phyloP scores from a whole-genome alignment of 1,140 invertebrate species.

The Drosophila bocki region DNA sequence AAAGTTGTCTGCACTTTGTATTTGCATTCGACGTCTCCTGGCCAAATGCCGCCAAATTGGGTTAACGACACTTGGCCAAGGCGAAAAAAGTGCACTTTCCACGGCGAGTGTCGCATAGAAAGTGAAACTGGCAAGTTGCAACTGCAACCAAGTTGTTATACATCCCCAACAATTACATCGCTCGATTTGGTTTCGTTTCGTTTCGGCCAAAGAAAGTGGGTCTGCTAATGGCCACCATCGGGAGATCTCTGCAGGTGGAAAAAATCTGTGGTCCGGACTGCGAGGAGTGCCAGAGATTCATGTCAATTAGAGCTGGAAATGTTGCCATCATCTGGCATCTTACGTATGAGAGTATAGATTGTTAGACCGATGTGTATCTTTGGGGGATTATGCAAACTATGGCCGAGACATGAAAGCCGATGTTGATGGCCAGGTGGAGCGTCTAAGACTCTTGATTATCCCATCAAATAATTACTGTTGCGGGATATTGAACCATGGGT shows the following conservation, averaged over 20 bases:
- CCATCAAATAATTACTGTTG: slow-evolving; percentile 34
- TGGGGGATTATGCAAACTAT: slow-evolving; percentile 43
- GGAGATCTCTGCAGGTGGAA: slow-evolving; percentile 14
- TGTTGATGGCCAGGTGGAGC: slow-evolving; percentile 7
- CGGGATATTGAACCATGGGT: slow-evolving; percentile 20
- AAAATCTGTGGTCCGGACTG: slow-evolving; percentile 14
- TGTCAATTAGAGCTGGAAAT: slow-evolving; percentile 52
- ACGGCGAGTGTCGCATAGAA: slow-evolving; percentile 76
- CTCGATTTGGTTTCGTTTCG: slow-evolving; percentile 50
- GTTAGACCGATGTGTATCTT: slow-evolving; percentile 35
- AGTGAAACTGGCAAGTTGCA: slow-evolving; percentile 68
- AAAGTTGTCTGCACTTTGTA: slow-evolving; percentile 65
- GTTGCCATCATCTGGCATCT: slow-evolving; percentile 41
- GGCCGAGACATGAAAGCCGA: slow-evolving; percentile 29
- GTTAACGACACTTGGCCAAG: slow-evolving; percentile 78
- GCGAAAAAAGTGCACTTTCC: slow-evolving; percentile 61
- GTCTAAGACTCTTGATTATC: slow-evolving; percentile 26
- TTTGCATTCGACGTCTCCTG: slow-evolving; percentile 59
- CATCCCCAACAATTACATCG: slow-evolving; percentile 74
- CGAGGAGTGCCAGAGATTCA: slow-evolving; percentile 31
- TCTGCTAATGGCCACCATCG: slow-evolving; percentile 46
- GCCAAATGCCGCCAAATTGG: slow-evolving; percentile 81
- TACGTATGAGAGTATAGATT: slow-evolving; percentile 48
- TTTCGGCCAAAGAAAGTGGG: slow-evolving; percentile 67
- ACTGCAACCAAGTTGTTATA: slow-evolving; percentile 56